These are phyloP conservation scores for Neoarius graeffei DNA, from an alignment of 2,113 vertebrate species.

Conservation along the genomic window DNA sequence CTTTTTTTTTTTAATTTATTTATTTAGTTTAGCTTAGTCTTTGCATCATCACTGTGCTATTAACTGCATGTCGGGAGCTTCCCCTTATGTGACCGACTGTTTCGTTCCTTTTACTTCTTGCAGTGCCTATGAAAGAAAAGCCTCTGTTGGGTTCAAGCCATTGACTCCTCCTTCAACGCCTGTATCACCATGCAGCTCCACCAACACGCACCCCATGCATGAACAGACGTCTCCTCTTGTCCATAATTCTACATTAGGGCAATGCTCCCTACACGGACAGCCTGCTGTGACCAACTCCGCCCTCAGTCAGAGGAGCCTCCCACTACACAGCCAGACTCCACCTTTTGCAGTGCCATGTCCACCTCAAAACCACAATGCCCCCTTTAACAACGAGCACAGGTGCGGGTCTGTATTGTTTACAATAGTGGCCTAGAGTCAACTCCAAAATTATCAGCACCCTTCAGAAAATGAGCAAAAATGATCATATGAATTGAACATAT, in stretches of 20 bases:
- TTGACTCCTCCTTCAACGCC: constrained; percentile 89
- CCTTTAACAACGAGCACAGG: constrained; percentile 88
- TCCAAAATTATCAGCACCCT: neutral
- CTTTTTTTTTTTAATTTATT: neutral
- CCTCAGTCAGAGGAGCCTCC: constrained; percentile 63
- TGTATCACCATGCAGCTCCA: constrained; percentile 75
- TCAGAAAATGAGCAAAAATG: neutral
- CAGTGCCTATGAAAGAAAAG: constrained; percentile 97
- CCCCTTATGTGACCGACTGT: neutral
- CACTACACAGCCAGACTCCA: constrained; percentile 72
- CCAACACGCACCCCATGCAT: constrained; percentile 59
- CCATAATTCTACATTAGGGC: constrained; percentile 60
- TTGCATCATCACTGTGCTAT: neutral
- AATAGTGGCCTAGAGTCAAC: neutral
- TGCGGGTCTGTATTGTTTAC: constrained; percentile 60
- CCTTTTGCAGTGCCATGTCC: constrained; percentile 85
- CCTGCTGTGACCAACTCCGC: constrained; percentile 52
- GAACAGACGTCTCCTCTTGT: constrained; percentile 67
- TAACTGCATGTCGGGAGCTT: neutral
- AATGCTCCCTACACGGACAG: constrained; percentile 59
- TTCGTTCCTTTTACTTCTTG: neutral
- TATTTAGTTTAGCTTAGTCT: neutral
- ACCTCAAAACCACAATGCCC: constrained; percentile 81
- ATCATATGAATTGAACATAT: neutral
- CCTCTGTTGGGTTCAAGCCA: constrained; percentile 88